Base-by-base conservation (phyloP, 2,797 vertebrate species). In the Gambusia yucatana region DNA sequence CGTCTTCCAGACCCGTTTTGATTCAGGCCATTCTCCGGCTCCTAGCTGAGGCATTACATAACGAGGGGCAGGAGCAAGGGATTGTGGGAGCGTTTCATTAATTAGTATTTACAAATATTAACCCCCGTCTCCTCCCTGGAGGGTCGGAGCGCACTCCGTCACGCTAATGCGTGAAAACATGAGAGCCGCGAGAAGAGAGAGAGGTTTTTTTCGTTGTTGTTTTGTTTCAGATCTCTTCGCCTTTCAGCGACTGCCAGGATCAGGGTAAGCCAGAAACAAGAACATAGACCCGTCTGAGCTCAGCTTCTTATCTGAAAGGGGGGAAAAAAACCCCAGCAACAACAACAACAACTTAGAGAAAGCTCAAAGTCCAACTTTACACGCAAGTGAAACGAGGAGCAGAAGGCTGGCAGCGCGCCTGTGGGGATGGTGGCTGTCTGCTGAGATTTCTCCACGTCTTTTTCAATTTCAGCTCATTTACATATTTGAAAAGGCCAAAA, bases 81-180 rank as follows among this genome's bases (percentile, higher is more conserved):
- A 72, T 39, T 44, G 55, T 43, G 73, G 25, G 39, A 44, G 73
- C 25, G 74, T 91, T 91, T 91, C 86, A 91, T 94, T 94, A 94
- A 94, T 95, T 93, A 90, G 90, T 91, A 92, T 93, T 91, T 91
- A 90, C 82, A 93, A 93, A 93, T 92, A 94, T 94, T 93, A 92
- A 89, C 89, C 87, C 87, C 87, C n/a, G 75, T 82, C 71, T 92
- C 50, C 72, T 83, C 84, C 81, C 89, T 46, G 39, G 88, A 28
- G 84, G 92, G 82, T 73, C 48, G 79, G 78, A 89, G 72, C 85
- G 86, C 79, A 77, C 87, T 74, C 88, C 82, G 81, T 89, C 88
- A 92, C 43, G 63, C 79, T 92, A 86, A 92, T 89, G 90, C 88
- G 84, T 85, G 81, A 92, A 90, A 91, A 92, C 79, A 87, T 84